Conservation (phyloP, 2,113 vertebrate genomes). For the Pipa parva region DNA sequence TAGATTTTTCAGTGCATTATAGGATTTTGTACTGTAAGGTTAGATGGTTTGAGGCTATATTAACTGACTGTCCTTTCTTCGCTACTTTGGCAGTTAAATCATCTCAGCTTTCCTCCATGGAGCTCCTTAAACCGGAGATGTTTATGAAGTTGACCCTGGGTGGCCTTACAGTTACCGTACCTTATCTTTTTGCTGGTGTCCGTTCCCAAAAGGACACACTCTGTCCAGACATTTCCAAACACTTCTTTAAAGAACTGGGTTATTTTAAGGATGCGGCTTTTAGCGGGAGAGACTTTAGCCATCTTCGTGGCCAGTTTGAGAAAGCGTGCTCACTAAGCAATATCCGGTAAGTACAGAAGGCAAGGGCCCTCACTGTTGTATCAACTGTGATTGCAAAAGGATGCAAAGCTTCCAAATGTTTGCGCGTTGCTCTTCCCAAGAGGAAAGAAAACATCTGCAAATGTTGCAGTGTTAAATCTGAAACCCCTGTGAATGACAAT, state of each 20-base stretch:
- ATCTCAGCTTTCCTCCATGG: conserved; percentile 54
- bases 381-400: too few relatives aligned
- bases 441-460: too few relatives aligned
- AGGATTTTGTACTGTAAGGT: too few relatives aligned
- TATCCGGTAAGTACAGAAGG: conserved; percentile 68
- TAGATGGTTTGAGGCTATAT: too few relatives aligned
- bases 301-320: conserved; percentile 68
- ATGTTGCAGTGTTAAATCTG: too few relatives aligned
- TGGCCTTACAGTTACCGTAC: conserved; percentile 76
- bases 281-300: conserved; percentile 74
- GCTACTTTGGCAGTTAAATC: conserved; percentile 8
- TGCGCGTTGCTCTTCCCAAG: too few relatives aligned
- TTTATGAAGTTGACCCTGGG: conserved; percentile 76
- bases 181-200: conserved; percentile 57
- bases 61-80: background rate
- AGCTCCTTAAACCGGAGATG: conserved; percentile 72
- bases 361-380: too few relatives aligned
- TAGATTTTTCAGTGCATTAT: too few relatives aligned
- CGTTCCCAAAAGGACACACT: conserved; percentile 38
- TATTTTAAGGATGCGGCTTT: conserved; percentile 77
- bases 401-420: too few relatives aligned
- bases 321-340: conserved; percentile 79
- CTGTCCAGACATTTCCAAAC: conserved; percentile 59
- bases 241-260: conserved; percentile 73
- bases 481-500: too few relatives aligned